Percentiles rank a stretch among this genome's conserved stretches.
These are phyloP conservation scores for Piaya cayana DNA, from an alignment of 2,113 vertebrate species.

Conservation along the genomic window DNA sequence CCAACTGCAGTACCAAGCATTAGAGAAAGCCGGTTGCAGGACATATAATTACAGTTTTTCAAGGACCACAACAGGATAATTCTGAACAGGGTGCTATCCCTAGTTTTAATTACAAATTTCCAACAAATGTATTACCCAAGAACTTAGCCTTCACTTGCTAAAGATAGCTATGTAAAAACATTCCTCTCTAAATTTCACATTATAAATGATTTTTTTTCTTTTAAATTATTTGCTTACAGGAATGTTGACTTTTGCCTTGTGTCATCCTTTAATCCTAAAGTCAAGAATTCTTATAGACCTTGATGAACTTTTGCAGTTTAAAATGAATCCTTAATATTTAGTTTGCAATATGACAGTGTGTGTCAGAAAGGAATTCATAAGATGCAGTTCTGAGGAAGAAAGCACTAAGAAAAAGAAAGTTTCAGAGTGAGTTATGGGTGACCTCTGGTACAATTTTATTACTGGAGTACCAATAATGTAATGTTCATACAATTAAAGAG, in stretches of 20 bases:
- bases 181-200: neutral
- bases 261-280: constrained; percentile 1
- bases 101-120: neutral
- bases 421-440: neutral
- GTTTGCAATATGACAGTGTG: neutral
- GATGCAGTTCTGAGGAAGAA: neutral
- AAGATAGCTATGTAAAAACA: neutral
- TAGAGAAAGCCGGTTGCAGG: neutral
- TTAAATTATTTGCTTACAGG: neutral
- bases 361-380: neutral
- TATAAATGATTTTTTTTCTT: neutral
- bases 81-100: neutral
- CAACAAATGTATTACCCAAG: neutral
- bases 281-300: neutral
- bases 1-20: neutral
- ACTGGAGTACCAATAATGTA: neutral
- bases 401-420: neutral
- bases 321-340: neutral
- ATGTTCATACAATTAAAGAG: neutral
- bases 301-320: neutral
- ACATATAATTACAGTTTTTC: neutral
- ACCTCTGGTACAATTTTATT: neutral
- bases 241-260: neutral
- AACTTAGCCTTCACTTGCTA: neutral
- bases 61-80: neutral